A percentile compares a stretch with the other conserved stretches of the same genome.
phyloP scores from a whole-genome alignment of 2,797 vertebrate genomes.

The Mormyrops attenuatus region DNA sequence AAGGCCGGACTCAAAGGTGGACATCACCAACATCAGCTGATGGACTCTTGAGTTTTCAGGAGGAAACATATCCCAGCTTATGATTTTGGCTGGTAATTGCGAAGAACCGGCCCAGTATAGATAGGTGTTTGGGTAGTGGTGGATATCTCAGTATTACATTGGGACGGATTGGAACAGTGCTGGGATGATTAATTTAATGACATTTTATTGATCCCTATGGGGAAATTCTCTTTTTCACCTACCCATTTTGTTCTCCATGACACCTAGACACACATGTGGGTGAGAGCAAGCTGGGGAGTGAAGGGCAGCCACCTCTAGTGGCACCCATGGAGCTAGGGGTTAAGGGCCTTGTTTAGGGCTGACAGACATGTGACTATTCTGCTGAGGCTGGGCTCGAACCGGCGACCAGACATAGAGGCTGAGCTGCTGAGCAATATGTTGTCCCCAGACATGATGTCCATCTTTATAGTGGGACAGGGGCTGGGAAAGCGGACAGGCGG shows the following conservation, averaged over 20 bases:
- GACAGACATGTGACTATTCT: background rate
- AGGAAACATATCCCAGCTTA: background rate
- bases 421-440: background rate
- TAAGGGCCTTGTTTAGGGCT: background rate
- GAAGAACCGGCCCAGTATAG: background rate
- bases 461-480: background rate
- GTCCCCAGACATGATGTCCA: background rate
- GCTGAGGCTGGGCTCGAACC: background rate
- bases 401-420: background rate
- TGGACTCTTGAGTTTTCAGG: background rate
- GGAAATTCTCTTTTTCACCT: background rate
- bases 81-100: background rate
- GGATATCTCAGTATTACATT: background rate
- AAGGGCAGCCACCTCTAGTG: background rate
- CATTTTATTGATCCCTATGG: background rate
- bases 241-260: background rate
- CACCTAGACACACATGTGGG: background rate
- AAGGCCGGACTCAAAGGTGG: background rate
- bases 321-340: background rate
- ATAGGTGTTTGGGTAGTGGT: background rate
- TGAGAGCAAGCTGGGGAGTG: background rate
- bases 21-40: background rate
- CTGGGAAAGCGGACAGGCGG: background rate
- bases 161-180: background rate
- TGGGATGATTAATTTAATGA: background rate